Base-by-base conservation (phyloP, 2,797 vertebrate genomes). In the Tamandua tetradactyla region DNA sequence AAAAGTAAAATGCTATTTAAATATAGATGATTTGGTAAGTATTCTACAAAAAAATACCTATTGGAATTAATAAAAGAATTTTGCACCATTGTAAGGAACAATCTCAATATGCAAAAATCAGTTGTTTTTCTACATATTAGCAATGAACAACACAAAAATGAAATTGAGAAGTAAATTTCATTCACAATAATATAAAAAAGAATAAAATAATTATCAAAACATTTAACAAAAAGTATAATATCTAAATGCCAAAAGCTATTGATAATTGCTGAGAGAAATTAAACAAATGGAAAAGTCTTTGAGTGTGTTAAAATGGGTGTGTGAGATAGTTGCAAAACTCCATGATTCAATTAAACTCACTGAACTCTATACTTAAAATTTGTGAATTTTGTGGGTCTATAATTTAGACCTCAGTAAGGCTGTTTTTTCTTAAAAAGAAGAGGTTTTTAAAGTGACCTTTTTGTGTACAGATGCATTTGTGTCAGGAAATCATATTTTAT, bases 291-390 rank as follows among this genome's bases (percentile, higher is more conserved):
- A 76, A 23, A 87, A 44, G 66, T 15, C 66, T 13, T 86, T 23
- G 9, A 94, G 2, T 76, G 13, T 64, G 94, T 88, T 83, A 72
- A 71, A 93, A 94, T 11, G 18, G 32, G 32, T 76, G 89, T 66
- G 72, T 47, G 44, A 30, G 52, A 85, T 83, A 44, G 7, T 68
- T 66, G 4, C 17, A 40, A 30, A 87, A 57, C 47, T 89, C 32
- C 14, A 61, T 61, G 91, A 91, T 71, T 83, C 85, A 68, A 86
- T 76, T 64, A 89, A 92, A 93, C n/a, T 25, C 44, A 72, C 27
- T 88, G 52, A 86, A 42, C 5, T 27, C 1, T 57, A 52, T 8
- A 72, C 52, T 71, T 84, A 84, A 3, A 93, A 35, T 42, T 57
- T 30, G 30, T 81, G 12, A 47, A 78, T 66, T 75, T 94, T 66